phyloP scores from a whole-genome alignment of 2,797 vertebrate species.

The Fistularia commersonii region DNA sequence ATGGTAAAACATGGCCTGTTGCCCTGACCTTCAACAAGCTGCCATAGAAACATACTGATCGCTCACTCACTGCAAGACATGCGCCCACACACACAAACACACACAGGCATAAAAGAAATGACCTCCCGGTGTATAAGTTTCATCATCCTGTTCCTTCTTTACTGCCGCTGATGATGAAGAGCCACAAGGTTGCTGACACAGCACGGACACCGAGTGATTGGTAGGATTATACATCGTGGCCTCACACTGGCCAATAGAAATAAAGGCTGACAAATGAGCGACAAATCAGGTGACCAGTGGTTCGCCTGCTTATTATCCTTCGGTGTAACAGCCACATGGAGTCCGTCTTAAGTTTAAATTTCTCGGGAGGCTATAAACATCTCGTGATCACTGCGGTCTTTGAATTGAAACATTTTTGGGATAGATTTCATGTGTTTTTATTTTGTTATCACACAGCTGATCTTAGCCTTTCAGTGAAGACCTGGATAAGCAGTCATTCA shows the following conservation, averaged over 20 bases:
- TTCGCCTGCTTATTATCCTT: slow-evolving; percentile 20
- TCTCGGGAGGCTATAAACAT: neutral
- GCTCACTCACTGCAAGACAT: no score
- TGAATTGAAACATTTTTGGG: no score
- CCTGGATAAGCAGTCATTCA: neutral
- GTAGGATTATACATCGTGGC: slow-evolving; percentile 61
- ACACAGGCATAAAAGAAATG: slow-evolving; percentile 20
- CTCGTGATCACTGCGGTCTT: neutral
- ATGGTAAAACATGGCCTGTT: slow-evolving; percentile 16
- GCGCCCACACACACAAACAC: slow-evolving; percentile 1
- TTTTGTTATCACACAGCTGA: no score
- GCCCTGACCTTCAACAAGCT: slow-evolving; percentile 27
- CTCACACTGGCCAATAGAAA: slow-evolving; percentile 49
- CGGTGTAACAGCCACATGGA: slow-evolving; percentile 10
- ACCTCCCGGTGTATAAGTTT: slow-evolving; percentile 27
- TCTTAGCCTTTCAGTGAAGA: slow-evolving; percentile 1
- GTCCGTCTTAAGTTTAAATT: slow-evolving; percentile 1
- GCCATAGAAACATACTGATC: neutral
- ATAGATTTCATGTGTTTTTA: no score
- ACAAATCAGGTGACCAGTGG: slow-evolving; percentile 52
- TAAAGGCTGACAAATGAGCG: slow-evolving; percentile 3
- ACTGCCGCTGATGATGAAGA: slow-evolving; percentile 49
- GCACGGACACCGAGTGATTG: slow-evolving; percentile 51
- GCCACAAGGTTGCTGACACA: slow-evolving; percentile 63
- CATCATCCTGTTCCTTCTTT: slow-evolving; percentile 38